A percentile compares a stretch with the other conserved stretches of the same genome.
Conservation (phyloP, 1,140 invertebrate genomes). For the Phocides pigmalion region DNA sequence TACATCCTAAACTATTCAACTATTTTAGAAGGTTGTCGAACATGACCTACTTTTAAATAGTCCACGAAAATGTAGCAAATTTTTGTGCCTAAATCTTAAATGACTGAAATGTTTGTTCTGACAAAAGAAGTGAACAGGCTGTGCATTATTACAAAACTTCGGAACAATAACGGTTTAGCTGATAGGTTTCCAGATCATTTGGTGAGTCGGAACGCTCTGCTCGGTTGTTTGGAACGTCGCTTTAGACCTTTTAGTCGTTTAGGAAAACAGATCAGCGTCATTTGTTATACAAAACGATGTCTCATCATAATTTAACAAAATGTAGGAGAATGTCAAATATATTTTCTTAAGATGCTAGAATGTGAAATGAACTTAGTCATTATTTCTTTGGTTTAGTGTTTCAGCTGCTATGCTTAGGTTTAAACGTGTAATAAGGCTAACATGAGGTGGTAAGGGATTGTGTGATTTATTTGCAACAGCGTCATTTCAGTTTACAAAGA, state of each 20-base stretch:
- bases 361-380: too few relatives aligned
- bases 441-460: too few relatives aligned
- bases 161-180: constrained; percentile 5
- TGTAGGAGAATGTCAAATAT: neutral
- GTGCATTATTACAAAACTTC: constrained; percentile 14
- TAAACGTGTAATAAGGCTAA: neutral
- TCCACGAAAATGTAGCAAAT: too few relatives aligned
- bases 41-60: too few relatives aligned
- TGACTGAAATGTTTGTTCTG: too few relatives aligned
- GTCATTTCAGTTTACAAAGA: too few relatives aligned
- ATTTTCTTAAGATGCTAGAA: neutral
- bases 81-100: too few relatives aligned
- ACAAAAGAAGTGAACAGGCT: neutral
- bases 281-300: constrained; percentile 8
- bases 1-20: too few relatives aligned
- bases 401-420: too few relatives aligned
- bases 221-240: neutral
- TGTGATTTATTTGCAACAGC: too few relatives aligned
- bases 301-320: constrained; percentile 14
- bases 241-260: constrained; percentile 19
- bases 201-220: constrained; percentile 1
- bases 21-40: too few relatives aligned
- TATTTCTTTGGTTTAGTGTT: too few relatives aligned
- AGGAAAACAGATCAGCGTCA: constrained; percentile 19
- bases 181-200: constrained; percentile 28